Base-by-base conservation (phyloP, 1,140 invertebrate genomes). In the Diprion similis region DNA sequence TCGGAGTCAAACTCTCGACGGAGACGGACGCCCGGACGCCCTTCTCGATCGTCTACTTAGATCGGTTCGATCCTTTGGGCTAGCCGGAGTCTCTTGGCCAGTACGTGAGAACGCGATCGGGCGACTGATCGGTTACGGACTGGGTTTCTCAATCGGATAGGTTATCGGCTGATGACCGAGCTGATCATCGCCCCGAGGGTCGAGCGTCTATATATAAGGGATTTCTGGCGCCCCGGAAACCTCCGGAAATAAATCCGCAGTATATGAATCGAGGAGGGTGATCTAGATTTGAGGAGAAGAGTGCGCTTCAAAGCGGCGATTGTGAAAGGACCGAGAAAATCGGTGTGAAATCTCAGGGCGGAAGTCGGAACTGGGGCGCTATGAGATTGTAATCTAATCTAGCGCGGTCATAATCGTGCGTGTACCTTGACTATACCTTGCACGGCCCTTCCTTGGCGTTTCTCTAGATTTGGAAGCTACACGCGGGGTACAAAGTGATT, bases 311-410 rank as follows among this genome's bases (percentile, higher is more conserved):
- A 37, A 1, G 24, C 24, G 2, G 24, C 2, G 2, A 17, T 59
- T 59, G 51, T 59, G 51, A 59, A 59, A 59, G 51, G 51, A 59
- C n/a, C n/a, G 51, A 59, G 51, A 59, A 59, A 59, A 59, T 59
- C 51, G 51, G 51, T 59, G 51, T 59, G 51, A 59, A 59, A 59
- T 59, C 51, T 59, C n/a, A 15, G 24, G 24, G 51, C 51, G 51
- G 51, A 59, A 59, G 51, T 59, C 51, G n/a, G 51, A 59, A 59
- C 51, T 59, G 51, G 51, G 51, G 51, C 51, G 51, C n/a, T 59
- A 37, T 6, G 6, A 59, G 51, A 59, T 59, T 17, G 11, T 59
- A 59, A 59, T 59, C 51, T 59, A 59, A 59, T 59, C 6, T 37
- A 37, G 51, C n/a, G 11, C n/a, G 24, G 24, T 37, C 24, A 37